Percentiles rank a stretch among this genome's conserved stretches.
Evolutionary conservation across 2,797 vertebrate species (phyloP).

Genomic region (Gambusia yucatana): DNA sequence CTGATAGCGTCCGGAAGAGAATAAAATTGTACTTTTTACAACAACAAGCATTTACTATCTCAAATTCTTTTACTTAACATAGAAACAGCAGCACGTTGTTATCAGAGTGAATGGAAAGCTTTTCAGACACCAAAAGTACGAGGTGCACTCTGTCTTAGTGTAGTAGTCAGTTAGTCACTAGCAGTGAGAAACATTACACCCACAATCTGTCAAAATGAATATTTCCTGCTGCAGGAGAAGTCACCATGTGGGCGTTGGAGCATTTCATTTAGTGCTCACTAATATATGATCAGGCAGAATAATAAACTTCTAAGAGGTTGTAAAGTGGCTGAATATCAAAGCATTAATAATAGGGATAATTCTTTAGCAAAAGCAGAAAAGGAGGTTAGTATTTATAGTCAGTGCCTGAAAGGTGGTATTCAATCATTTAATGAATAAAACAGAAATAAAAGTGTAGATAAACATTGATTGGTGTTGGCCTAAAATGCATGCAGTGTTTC

Average conservation of each 20-base stretch:
- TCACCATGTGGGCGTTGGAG: constrained; percentile 33
- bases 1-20: neutral
- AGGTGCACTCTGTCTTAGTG: constrained; percentile 12
- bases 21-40: neutral
- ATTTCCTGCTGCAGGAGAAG: constrained; percentile 50
- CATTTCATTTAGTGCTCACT: constrained; percentile 13
- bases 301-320: constrained; percentile 22
- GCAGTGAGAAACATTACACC: constrained; percentile 38
- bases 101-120: constrained; percentile 11
- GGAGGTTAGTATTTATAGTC: neutral
- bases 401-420: neutral
- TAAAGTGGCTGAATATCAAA: constrained; percentile 8
- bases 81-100: neutral
- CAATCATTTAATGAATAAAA: neutral
- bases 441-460: neutral
- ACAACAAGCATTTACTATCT: neutral
- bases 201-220: constrained; percentile 31
- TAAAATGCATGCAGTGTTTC: neutral
- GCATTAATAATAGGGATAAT: neutral
- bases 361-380: constrained; percentile 14
- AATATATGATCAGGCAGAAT: constrained; percentile 1
- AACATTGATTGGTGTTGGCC: neutral
- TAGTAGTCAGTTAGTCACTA: constrained; percentile 38
- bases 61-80: neutral
- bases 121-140: neutral